phyloP scores from a whole-genome alignment of 2,113 vertebrate genomes.

The Cacatua alba region DNA sequence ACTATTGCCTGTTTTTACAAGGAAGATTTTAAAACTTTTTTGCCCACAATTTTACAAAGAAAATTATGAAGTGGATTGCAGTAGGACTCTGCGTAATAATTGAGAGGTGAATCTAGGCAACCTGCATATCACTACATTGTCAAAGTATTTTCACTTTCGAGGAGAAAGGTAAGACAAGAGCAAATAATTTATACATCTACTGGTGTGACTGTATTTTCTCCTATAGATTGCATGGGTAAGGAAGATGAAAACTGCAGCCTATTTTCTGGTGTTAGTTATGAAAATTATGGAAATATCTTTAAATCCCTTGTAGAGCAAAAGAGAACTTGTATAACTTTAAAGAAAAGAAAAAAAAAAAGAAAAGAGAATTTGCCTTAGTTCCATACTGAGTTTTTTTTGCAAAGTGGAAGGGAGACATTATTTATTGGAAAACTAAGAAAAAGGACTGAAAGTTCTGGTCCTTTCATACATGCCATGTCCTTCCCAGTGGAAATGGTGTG shows the following conservation, averaged over 20 bases:
- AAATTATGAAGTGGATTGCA: neutral
- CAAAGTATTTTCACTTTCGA: neutral
- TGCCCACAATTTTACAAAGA: neutral
- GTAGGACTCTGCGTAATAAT: neutral
- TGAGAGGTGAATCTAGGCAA: neutral
- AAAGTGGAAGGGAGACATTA: neutral
- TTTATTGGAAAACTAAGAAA: neutral
- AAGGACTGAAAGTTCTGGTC: neutral
- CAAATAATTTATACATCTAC: neutral
- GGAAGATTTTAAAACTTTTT: neutral
- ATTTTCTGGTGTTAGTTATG: neutral
- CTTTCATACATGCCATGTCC: neutral
- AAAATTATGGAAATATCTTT: neutral
- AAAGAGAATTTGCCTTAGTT: neutral
- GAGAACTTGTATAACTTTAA: neutral
- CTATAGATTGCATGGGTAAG: neutral
- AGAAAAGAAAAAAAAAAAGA: neutral
- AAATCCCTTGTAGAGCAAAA: neutral
- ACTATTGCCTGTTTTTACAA: neutral
- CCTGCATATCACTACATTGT: neutral
- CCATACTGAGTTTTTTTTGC: neutral
- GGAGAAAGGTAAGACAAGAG: neutral
- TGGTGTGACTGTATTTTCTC: neutral
- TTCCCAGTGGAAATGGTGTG: neutral
- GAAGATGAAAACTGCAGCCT: neutral